These are phyloP conservation scores for Eriocheir sinensis DNA, from an alignment of 1,140 invertebrate genomes.

Conservation along the genomic window DNA sequence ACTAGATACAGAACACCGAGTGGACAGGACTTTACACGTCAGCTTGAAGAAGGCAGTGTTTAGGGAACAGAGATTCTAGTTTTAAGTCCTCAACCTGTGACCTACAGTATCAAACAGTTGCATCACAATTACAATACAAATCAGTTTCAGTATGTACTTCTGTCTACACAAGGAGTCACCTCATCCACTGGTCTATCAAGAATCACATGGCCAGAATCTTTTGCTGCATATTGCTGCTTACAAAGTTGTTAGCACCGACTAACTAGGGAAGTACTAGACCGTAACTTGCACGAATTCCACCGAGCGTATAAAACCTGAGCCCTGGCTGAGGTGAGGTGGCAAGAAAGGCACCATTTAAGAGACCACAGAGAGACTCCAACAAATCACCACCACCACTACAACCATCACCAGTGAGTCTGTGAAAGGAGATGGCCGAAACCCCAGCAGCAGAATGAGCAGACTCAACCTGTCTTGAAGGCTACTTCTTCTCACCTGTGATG, in stretches of 20 bases:
- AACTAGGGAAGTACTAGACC: background rate
- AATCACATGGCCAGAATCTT: background rate
- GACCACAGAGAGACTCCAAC: conserved; percentile 8
- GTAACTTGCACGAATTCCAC: background rate
- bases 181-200: background rate
- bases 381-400: conserved; percentile 46
- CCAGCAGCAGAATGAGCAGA: conserved; percentile 65
- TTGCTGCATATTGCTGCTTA: background rate
- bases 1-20: conserved; percentile 13
- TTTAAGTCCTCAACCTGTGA: conserved; percentile 14
- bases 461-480: conserved; percentile 63
- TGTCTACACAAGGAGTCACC: background rate
- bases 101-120: background rate
- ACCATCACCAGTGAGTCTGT: conserved; percentile 68
- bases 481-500: conserved; percentile 79
- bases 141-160: background rate
- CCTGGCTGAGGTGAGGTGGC: background rate
- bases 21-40: background rate
- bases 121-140: conserved; percentile 26
- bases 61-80: background rate
- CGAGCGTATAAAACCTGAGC: background rate
- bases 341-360: background rate
- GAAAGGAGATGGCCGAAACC: conserved; percentile 63
- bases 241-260: background rate
- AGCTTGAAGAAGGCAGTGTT: background rate